A percentile compares a stretch with the other conserved stretches of the same genome.
phyloP scores from a whole-genome alignment of 2,888 invertebrate genomes.

The Clepsis dumicolana region DNA sequence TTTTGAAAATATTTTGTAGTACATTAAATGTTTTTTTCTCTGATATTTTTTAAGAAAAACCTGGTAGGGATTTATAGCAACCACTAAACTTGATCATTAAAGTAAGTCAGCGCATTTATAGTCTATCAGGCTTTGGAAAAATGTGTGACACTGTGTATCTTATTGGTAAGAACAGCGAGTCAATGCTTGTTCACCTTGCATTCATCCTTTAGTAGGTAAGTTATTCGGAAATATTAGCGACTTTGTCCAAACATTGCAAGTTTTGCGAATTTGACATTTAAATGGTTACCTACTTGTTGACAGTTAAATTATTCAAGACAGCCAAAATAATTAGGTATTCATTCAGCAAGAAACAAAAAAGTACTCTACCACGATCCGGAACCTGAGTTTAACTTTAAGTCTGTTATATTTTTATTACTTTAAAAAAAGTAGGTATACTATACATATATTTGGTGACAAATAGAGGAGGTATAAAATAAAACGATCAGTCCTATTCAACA shows the following conservation, averaged over 20 bases:
- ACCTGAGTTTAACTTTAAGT: no score
- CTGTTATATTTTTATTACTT: no score
- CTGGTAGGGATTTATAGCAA: no score
- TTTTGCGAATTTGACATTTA: background rate
- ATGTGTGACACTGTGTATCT: slow-evolving; percentile 41
- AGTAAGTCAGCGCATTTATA: no score
- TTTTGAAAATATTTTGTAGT: background rate
- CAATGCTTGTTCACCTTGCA: slow-evolving; percentile 59
- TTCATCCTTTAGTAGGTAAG: slow-evolving; percentile 7
- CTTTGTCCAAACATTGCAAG: background rate
- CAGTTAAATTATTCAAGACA: background rate
- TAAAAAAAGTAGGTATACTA: no score
- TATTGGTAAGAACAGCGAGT: slow-evolving; percentile 63
- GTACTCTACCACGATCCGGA: no score
- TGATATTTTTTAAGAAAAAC: no score
- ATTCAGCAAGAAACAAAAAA: no score
- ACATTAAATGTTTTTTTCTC: background rate
- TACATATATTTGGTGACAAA: no score
- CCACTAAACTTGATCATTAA: no score
- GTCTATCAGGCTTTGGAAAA: background rate
- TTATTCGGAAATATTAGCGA: background rate
- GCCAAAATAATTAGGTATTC: background rate
- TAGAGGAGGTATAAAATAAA: no score
- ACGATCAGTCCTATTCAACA: no score
- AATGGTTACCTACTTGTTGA: background rate